Evolutionary conservation across 2,797 vertebrate genomes (phyloP), one percentile per base, ranked within the genome.

Genomic region (Taenioides sp.): DNA sequence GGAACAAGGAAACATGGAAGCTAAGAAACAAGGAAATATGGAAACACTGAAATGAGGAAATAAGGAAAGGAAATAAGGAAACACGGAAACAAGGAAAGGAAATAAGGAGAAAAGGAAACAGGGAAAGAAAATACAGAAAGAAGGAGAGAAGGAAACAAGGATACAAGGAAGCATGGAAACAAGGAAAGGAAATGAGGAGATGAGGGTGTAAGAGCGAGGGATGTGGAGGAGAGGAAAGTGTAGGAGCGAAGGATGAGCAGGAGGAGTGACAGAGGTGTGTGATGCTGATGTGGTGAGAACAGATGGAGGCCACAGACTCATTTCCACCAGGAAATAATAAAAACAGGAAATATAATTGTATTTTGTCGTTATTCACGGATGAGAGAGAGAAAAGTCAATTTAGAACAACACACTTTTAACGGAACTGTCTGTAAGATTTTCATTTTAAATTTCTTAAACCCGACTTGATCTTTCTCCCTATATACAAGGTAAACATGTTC

Each of bases 251-350:
- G 71, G 57, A 57, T 52, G 77, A 71, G 75, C 67, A 74, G 71
- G 34, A 7, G 43, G 66, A 73, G 84, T 80, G 81, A 87, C 70
- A 83, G 74, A 76, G 78, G 76, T 78, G 84, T 65, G 77, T 74
- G 83, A 84, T 74, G 74, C 69, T 73, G 84, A 84, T 69, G 74
- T 77, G 76, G 83, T 79, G 76, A 73, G 80, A 73, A 72, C 67
- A 72, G 86, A 82, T 81, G 69, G 67, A 78, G 84, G 88, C 72
- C 75, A 58, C 23, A 82, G 31, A 22, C 20, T 54, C 52, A 54
- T 54, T 54, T 54, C 10, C 57, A 27, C 57, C 12, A 58, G 57
- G 57, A 58, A 58, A 27, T 27, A 27, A 27, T 27, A 27, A 27
- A 47, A 47, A 47, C 43, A 47, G 16, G 14, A 47, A 47, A 16